Base-by-base conservation (phyloP, 2,797 vertebrate genomes). In the Astyanax mexicanus region DNA sequence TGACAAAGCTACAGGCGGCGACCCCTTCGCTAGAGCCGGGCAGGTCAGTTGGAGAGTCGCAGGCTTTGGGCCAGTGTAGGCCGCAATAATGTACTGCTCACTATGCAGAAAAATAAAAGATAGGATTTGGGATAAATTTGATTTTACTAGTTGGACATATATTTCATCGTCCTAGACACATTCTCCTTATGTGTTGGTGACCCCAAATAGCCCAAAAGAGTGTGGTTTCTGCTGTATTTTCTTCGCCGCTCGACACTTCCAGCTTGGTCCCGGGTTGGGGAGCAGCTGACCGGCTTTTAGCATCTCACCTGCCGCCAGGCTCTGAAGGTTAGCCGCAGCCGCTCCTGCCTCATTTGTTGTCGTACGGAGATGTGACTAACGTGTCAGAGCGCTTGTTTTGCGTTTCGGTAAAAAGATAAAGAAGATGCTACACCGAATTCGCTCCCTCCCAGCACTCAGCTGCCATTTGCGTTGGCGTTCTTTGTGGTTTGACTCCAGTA, bases 231-330 rank as follows among this genome's bases (percentile, higher is more conserved):
- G 74, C 49, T 71, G 37, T 64, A 15, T 71, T 77, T 75, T 32
- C 29, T 47, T n/a, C 49, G 51, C 67, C 69, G 52, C 69, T 77
- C 69, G 74, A 17, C 23, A 66, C 38, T 45, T 68, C 21, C 73
- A 81, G 60, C 29, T 81, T 54, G 51, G 11, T 60, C 61, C 13
- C 69, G 82, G 72, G 71, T 80, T 51, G 71, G 44, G 69, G 82
- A 51, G 67, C 67, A 79, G 75, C 81, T 76, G 85, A 92, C 90
- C 92, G 91, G 92, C 92, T 90, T 92, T 87, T 87, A 85, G 79
- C 79, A 75, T 86, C 88, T 89, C 88, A 76, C 78, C 82, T 72
- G 83, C 87, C 86, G 86, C 82, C 87, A 86, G 79, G 82, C 78
- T 4, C 27, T 11, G 35, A 47, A 64, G 38, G 25, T 55, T 49